Percentiles rank a stretch among this genome's conserved stretches.
phyloP scores from a whole-genome alignment of 2,797 vertebrate species.

The Taenioides sp. region DNA sequence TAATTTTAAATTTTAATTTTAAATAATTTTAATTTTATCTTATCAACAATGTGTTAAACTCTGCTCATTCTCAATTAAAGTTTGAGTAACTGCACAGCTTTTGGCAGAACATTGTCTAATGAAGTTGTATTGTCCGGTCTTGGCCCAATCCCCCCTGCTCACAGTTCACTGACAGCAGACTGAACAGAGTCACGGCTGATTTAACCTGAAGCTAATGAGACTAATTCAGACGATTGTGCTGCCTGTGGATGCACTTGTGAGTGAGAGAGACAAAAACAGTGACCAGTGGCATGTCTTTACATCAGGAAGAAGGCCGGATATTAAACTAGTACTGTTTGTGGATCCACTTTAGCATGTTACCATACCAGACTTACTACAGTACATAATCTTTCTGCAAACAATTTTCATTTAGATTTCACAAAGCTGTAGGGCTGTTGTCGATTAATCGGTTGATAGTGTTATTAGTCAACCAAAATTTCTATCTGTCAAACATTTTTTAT shows the following conservation, averaged over 20 bases:
- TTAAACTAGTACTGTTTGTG: too few species aligned
- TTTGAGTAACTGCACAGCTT: background rate
- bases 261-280: conserved; percentile 37
- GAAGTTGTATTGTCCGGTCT: background rate
- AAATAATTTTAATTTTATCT: too few species aligned
- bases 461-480: too few species aligned
- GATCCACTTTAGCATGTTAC: too few species aligned
- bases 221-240: conserved; percentile 36
- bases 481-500: too few species aligned
- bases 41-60: too few species aligned
- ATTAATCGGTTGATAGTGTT: too few species aligned
- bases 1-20: too few species aligned
- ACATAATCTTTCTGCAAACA: background rate
- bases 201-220: conserved; percentile 34
- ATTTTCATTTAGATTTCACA: background rate
- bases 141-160: conserved; percentile 19
- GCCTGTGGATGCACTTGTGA: conserved; percentile 34
- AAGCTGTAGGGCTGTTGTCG: background rate
- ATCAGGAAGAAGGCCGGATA: background rate
- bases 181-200: conserved; percentile 46
- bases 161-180: conserved; percentile 34
- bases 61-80: too few species aligned
- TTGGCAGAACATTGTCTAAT: background rate
- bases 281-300: background rate
- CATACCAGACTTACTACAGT: background rate